Conservation (phyloP, 2,797 vertebrate genomes). For the Dallia pectoralis region DNA sequence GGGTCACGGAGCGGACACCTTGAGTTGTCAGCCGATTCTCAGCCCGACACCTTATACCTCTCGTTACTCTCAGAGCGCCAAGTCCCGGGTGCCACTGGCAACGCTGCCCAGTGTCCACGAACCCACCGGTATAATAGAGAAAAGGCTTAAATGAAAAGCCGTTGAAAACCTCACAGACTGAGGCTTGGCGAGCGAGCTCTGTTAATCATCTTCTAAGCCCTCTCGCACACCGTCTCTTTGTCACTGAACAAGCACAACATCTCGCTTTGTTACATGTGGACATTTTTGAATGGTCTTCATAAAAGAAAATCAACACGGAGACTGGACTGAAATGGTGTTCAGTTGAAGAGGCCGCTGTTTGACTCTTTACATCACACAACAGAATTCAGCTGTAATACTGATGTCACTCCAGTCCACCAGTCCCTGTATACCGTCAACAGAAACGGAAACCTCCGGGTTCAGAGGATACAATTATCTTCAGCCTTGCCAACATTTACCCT, state of each 20-base stretch:
- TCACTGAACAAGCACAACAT: background rate
- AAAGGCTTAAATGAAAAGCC: slow-evolving; percentile 40
- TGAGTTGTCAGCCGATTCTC: slow-evolving; percentile 55
- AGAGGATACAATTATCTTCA: too few relatives aligned
- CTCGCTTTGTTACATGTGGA: slow-evolving; percentile 13
- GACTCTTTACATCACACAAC: background rate
- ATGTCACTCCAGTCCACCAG: background rate
- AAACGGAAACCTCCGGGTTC: background rate
- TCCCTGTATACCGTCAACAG: background rate
- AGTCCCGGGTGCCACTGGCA: slow-evolving; percentile 25
- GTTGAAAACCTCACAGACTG: slow-evolving; percentile 19
- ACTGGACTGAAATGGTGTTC: background rate
- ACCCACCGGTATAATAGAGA: slow-evolving; percentile 14
- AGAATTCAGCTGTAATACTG: background rate
- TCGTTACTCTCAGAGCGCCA: slow-evolving; percentile 40
- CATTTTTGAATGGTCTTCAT: slow-evolving; percentile 5
- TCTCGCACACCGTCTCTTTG: slow-evolving; percentile 14
- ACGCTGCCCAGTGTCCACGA: slow-evolving; percentile 20
- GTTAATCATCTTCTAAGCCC: slow-evolving; percentile 29
- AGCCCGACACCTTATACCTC: slow-evolving; percentile 56
- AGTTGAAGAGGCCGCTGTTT: background rate
- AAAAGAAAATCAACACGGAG: slow-evolving; percentile 8
- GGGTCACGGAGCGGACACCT: slow-evolving; percentile 69
- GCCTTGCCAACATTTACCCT: too few relatives aligned
- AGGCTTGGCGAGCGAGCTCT: slow-evolving; percentile 19